Conservation (phyloP, 2,797 vertebrate genomes). For the Hoplostethus atlanticus region DNA sequence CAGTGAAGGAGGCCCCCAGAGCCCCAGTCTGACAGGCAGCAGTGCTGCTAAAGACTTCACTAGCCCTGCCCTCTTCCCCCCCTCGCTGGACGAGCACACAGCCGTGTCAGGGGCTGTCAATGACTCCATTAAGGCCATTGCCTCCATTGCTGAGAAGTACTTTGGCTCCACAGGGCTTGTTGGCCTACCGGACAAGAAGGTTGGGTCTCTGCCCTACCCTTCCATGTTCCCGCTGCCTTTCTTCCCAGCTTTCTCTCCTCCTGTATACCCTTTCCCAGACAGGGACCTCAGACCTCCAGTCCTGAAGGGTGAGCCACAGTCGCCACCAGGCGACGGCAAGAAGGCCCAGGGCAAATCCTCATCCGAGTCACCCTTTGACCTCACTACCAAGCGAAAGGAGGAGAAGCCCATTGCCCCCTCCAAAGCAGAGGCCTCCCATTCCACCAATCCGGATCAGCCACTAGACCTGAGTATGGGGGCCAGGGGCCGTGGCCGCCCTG, state of each 20-base stretch:
- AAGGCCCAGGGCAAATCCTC: slow-evolving; percentile 89
- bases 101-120: slow-evolving; percentile 98
- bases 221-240: slow-evolving; percentile 99
- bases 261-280: slow-evolving; percentile 97
- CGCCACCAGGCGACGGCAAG: slow-evolving; percentile 89
- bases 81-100: slow-evolving; percentile 95
- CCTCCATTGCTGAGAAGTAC: slow-evolving; percentile 99
- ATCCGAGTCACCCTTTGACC: slow-evolving; percentile 96
- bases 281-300: slow-evolving; percentile 91
- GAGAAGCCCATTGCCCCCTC: slow-evolving; percentile 87
- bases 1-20: slow-evolving; percentile 86
- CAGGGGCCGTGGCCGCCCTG: slow-evolving; percentile 87
- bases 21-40: slow-evolving; percentile 84
- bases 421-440: slow-evolving; percentile 85
- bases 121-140: slow-evolving; percentile 99
- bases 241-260: slow-evolving; percentile 98
- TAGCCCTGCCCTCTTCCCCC: slow-evolving; percentile 91
- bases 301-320: slow-evolving; percentile 92
- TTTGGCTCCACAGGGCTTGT: slow-evolving; percentile 98
- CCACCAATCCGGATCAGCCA: slow-evolving; percentile 92
- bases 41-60: slow-evolving; percentile 91
- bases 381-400: slow-evolving; percentile 96
- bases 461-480: slow-evolving; percentile 95
- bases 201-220: slow-evolving; percentile 94
- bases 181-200: slow-evolving; percentile 98